Conservation (phyloP, 2,888 invertebrate genomes). For the Philonicus albiceps region DNA sequence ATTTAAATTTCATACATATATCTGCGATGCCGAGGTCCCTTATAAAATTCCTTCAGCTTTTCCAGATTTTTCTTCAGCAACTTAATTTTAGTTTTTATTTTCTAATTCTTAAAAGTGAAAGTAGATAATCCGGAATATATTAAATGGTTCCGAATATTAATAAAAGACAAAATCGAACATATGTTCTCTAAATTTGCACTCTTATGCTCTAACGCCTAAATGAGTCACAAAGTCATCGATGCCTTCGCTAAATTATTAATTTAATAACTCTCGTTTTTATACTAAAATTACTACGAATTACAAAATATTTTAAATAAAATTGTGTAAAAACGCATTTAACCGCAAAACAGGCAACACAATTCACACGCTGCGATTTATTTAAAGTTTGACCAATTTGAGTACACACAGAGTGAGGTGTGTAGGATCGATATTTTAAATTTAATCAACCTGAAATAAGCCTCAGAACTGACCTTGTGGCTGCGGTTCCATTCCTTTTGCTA, state of each 20-base stretch:
- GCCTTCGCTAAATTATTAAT: background rate
- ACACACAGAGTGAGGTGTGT: background rate
- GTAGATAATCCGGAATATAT: no score
- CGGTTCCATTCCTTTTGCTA: background rate
- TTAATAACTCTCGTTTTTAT: background rate
- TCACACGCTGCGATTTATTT: background rate
- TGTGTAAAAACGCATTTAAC: background rate
- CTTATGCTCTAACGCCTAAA: no score
- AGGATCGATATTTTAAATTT: constrained; percentile 26
- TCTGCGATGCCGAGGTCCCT: no score
- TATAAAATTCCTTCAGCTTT: no score
- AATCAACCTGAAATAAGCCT: background rate
- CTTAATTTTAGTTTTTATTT: no score
- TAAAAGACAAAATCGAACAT: no score
- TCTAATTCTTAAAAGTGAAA: no score
- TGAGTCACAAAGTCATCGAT: no score
- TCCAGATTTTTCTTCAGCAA: no score
- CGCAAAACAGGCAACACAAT: background rate
- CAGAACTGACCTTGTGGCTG: constrained; percentile 13
- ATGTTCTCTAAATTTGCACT: no score
- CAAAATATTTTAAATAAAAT: background rate
- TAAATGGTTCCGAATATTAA: no score
- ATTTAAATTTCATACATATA: no score
- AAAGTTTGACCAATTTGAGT: background rate
- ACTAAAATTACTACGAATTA: background rate